A percentile compares a stretch with the other conserved stretches of the same genome.
Conservation (phyloP, 2,888 invertebrate genomes). For the Cataglyphis cursor region DNA sequence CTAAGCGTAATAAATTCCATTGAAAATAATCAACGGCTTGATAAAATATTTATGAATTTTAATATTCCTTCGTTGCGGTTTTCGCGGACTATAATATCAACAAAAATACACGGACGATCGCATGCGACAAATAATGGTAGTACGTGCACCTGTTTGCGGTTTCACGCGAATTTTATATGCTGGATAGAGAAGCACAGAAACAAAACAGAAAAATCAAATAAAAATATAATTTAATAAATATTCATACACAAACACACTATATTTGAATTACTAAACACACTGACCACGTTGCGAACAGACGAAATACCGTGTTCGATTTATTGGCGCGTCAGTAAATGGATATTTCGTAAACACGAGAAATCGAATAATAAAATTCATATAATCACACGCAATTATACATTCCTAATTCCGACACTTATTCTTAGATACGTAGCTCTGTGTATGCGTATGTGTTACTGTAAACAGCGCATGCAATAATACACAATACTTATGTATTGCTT, state of each 20-base stretch:
- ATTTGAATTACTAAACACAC: slow-evolving; percentile 33
- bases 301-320: slow-evolving; percentile 20
- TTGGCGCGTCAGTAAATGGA: slow-evolving; percentile 19
- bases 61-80: slow-evolving; percentile 22
- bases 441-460: not conserved
- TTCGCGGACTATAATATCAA: slow-evolving; percentile 19
- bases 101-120: slow-evolving; percentile 31
- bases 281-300: slow-evolving; percentile 10
- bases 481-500: not conserved
- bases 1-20: slow-evolving; percentile 21
- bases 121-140: slow-evolving; percentile 23
- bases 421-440: not conserved
- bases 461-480: not conserved
- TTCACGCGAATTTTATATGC: slow-evolving; percentile 36
- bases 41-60: slow-evolving; percentile 46
- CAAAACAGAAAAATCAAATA: slow-evolving; percentile 15
- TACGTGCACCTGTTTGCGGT: slow-evolving; percentile 22
- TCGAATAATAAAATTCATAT: slow-evolving; percentile 42
- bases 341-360: slow-evolving; percentile 38
- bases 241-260: slow-evolving; percentile 27
- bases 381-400: not conserved
- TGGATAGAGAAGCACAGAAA: slow-evolving; percentile 4
- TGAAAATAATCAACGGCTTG: slow-evolving; percentile 32
- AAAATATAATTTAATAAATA: slow-evolving; percentile 51
- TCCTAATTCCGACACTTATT: not conserved